Evolutionary conservation across 2,797 vertebrate species (phyloP), one percentile per base, ranked within the genome.

Genomic region (Discoglossus pictus): DNA sequence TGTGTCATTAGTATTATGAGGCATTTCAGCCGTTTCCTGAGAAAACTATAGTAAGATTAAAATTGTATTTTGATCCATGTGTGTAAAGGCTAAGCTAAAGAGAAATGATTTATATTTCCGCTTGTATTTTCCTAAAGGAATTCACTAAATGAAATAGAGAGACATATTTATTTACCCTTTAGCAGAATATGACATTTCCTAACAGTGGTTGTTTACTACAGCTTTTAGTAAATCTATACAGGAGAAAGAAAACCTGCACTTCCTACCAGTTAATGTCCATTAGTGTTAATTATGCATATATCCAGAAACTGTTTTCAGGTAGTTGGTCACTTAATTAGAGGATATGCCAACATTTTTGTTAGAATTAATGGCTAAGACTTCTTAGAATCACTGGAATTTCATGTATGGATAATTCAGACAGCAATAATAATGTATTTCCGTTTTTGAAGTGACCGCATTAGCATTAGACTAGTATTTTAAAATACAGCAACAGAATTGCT

Each of bases 21-120:
- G 48, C 23, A 51, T 52, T 17, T 52, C 27, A 4, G 50, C 15
- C 34, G 27, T 31, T 52, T 15, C 50, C 27, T 52, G 50, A 34
- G 27, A 16, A 46, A 20, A 18, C 5, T 7, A 18, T 18, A 10
- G 17, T 24, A 52, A 17, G 10, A 35, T 52, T 11, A 52, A 35
- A 15, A 35, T 52, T 52, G 17, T 12, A 16, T 31, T 17, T 16
- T 25, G 23, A 35, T 52, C 27, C 4, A 9, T 34, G 50, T 16
- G 27, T 35, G 16, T 8, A 31, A 8, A 31, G 27, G 27, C 23
- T 44, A 17, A 1, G 7, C 39, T 10, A 44, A 17, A 17, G 4
- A 44, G 42, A 44, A 44, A n/a, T n/a, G n/a, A n/a, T 44, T 44
- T 7, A 51, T 7, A 10, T 20, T 48, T 48, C 12, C 4, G 27